Evolutionary conservation across 2,113 vertebrate species (phyloP).

Genomic region (Sakesphorus luctuosus): DNA sequence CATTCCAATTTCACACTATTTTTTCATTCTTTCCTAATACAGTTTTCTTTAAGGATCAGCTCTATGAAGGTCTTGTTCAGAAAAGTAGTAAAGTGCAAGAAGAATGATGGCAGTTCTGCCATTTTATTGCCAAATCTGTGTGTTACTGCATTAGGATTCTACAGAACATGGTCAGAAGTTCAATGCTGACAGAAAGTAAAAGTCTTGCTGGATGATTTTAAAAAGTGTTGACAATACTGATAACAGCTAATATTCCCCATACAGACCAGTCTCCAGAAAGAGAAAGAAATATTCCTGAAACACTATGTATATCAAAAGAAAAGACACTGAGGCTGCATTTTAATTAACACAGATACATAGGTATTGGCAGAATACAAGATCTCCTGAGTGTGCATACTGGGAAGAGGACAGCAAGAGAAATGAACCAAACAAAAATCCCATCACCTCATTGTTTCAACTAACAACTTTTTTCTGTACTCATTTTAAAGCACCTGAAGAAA

Average conservation of each 20-base stretch:
- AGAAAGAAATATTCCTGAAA: not conserved
- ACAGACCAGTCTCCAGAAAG: not conserved
- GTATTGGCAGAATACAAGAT: not conserved
- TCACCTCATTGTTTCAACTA: not conserved
- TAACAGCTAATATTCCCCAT: not conserved
- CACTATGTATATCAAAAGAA: not conserved
- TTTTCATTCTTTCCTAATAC: not conserved
- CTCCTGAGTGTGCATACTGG: fast-evolving
- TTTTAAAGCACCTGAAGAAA: not conserved
- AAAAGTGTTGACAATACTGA: not conserved
- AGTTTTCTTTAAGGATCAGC: not conserved
- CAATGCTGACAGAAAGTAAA: not conserved
- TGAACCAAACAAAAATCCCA: not conserved
- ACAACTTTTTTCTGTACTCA: not conserved
- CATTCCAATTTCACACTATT: not conserved
- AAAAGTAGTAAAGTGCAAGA: not conserved
- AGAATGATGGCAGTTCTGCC: not conserved
- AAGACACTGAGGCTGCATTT: not conserved
- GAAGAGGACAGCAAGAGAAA: not conserved
- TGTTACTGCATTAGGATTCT: not conserved
- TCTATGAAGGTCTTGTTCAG: not conserved
- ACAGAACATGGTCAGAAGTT: not conserved
- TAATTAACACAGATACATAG: not conserved
- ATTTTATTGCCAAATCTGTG: not conserved
- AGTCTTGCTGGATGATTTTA: not conserved